Conservation (phyloP, 2,113 vertebrate genomes). For the Thermophis baileyi region DNA sequence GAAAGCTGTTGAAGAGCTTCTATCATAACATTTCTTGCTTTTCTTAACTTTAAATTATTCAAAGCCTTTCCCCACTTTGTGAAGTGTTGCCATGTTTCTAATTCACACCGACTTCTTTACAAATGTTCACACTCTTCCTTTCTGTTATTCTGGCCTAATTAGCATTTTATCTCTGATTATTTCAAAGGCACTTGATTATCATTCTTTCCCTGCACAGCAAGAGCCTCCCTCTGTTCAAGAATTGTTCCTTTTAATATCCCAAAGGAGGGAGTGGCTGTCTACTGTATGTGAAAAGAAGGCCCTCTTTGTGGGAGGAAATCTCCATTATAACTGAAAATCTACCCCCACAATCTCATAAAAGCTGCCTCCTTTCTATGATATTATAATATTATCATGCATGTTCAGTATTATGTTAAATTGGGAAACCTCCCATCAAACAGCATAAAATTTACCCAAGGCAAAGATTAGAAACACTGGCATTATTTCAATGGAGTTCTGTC, state of each 20-base stretch:
- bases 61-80: neutral
- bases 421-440: conserved; percentile 14
- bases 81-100: conserved; percentile 21
- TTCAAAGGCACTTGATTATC: conserved; percentile 14
- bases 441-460: conserved; percentile 28
- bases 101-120: conserved; percentile 18
- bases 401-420: conserved; percentile 10
- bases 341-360: neutral
- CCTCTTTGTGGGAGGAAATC: neutral
- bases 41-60: conserved; percentile 7
- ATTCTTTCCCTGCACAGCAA: neutral
- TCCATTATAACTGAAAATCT: neutral
- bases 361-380: neutral
- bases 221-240: conserved; percentile 3
- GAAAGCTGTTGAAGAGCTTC: neutral
- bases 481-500: conserved; percentile 41
- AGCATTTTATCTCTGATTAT: conserved; percentile 12
- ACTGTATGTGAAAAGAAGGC: neutral
- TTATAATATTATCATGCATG: neutral
- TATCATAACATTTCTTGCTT: neutral
- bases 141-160: conserved; percentile 12
- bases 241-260: conserved; percentile 12
- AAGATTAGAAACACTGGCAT: conserved; percentile 22
- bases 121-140: conserved; percentile 10
- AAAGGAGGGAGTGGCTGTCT: neutral